Conservation (phyloP, 2,797 vertebrate genomes). For the Poeciliopsis paucimaculata region DNA sequence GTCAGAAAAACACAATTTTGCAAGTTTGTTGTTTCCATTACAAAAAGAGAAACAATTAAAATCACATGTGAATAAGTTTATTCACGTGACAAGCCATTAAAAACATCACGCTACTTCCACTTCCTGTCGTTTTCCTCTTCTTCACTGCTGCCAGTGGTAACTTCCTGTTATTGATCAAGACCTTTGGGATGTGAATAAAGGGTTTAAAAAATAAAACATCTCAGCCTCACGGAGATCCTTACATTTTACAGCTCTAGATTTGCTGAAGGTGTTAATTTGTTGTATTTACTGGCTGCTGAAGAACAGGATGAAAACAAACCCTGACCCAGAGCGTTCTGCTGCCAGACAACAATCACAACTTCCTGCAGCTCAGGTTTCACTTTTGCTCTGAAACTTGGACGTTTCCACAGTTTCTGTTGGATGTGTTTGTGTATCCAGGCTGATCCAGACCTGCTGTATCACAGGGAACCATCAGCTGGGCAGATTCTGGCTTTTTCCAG, state of each 20-base stretch:
- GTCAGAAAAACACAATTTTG: no score
- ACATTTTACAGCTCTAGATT: not conserved
- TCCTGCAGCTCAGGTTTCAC: not conserved
- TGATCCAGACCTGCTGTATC: not conserved
- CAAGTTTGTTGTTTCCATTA: no score
- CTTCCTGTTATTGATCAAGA: no score
- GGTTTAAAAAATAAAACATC: no score
- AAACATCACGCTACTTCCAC: no score
- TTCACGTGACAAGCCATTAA: no score
- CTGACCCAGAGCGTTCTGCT: not conserved
- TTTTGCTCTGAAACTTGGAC: not conserved
- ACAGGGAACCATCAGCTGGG: not conserved
- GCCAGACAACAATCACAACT: not conserved
- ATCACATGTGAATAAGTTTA: no score
- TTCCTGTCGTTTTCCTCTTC: no score
- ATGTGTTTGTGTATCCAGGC: not conserved
- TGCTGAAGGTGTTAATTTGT: not conserved
- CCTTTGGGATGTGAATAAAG: no score
- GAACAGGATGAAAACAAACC: not conserved
- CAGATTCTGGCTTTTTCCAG: conserved; percentile 1
- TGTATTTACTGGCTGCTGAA: not conserved
- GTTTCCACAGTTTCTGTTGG: not conserved
- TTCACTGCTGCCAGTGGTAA: no score
- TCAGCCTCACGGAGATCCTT: not conserved
- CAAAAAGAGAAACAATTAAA: no score